Evolutionary conservation across 1,140 invertebrate species (phyloP).

Genomic region (Halesus radiatus): DNA sequence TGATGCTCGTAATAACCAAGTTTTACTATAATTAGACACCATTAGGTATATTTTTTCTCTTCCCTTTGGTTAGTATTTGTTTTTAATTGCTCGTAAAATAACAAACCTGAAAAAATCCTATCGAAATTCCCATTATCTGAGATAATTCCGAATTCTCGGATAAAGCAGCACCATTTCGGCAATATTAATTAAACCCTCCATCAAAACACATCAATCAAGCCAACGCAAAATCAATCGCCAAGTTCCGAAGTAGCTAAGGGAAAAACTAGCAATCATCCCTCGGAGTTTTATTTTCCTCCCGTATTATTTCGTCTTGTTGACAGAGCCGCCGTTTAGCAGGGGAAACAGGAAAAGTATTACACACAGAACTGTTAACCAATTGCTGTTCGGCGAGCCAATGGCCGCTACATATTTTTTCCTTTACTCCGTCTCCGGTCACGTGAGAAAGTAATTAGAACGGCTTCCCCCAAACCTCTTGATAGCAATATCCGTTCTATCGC

Average conservation of each 20-base stretch:
- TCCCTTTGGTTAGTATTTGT: not conserved
- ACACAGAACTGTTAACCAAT: constrained; percentile 42
- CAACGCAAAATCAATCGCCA: constrained; percentile 38
- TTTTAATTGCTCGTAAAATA: not conserved
- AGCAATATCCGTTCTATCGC: constrained; percentile 55
- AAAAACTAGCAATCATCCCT: constrained; percentile 48
- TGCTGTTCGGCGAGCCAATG: constrained; percentile 41
- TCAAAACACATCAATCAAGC: constrained; percentile 51
- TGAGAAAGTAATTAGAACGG: constrained; percentile 57
- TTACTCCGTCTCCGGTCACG: constrained; percentile 53
- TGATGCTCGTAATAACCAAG: too few species aligned
- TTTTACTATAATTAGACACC: not conserved
- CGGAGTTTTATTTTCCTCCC: constrained; percentile 29
- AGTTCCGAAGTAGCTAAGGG: constrained; percentile 38
- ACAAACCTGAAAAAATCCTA: not conserved
- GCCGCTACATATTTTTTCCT: constrained; percentile 49
- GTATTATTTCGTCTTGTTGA: constrained; percentile 42
- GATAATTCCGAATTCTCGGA: not conserved
- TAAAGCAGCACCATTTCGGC: constrained; percentile 18
- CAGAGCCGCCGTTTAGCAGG: constrained; percentile 22
- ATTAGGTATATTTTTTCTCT: not conserved
- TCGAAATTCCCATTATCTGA: not conserved
- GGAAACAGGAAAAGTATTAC: constrained; percentile 30
- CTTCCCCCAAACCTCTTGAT: constrained; percentile 50
- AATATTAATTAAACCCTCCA: constrained; percentile 37